Percentiles rank a stretch among this genome's conserved stretches.
phyloP scores from a whole-genome alignment of 2,888 invertebrate species.

The Dendrolimus houi region DNA sequence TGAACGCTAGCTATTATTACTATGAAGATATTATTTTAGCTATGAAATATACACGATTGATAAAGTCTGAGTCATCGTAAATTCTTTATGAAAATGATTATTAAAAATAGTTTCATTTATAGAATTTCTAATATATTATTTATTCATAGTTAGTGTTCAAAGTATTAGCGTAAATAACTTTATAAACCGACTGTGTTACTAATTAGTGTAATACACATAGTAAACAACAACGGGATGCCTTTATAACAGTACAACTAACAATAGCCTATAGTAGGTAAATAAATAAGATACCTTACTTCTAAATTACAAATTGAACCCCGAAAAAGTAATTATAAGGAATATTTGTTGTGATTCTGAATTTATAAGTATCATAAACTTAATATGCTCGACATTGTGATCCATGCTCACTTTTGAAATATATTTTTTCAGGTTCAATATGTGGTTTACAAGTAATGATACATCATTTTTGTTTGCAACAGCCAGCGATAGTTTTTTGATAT shows the following conservation, averaged over 20 bases:
- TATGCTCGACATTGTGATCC: too few species aligned
- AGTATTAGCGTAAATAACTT: slow-evolving; percentile 28
- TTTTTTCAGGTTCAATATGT: background rate
- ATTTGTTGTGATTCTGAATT: too few species aligned
- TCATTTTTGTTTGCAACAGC: background rate
- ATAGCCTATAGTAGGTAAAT: slow-evolving; percentile 67
- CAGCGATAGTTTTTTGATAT: background rate
- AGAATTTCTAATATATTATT: background rate
- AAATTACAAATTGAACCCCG: slow-evolving; percentile 32
- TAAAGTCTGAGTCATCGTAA: too few species aligned
- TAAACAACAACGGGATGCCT: slow-evolving; percentile 71
- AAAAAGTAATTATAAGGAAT: too few species aligned
- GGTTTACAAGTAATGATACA: background rate
- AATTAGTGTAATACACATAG: slow-evolving; percentile 59
- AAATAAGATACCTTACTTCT: slow-evolving; percentile 37
- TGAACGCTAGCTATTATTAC: background rate
- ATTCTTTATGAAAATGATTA: too few species aligned
- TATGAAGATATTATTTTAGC: too few species aligned
- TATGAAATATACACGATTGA: too few species aligned
- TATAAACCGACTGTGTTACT: slow-evolving; percentile 64
- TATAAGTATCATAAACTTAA: too few species aligned
- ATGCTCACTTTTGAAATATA: too few species aligned
- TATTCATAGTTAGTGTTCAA: background rate
- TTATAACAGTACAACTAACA: slow-evolving; percentile 73
- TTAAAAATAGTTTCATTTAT: too few species aligned